A percentile compares a stretch with the other conserved stretches of the same genome.
These are phyloP conservation scores for Knipowitschia caucasica DNA, from an alignment of 2,797 vertebrate species.

Conservation along the genomic window DNA sequence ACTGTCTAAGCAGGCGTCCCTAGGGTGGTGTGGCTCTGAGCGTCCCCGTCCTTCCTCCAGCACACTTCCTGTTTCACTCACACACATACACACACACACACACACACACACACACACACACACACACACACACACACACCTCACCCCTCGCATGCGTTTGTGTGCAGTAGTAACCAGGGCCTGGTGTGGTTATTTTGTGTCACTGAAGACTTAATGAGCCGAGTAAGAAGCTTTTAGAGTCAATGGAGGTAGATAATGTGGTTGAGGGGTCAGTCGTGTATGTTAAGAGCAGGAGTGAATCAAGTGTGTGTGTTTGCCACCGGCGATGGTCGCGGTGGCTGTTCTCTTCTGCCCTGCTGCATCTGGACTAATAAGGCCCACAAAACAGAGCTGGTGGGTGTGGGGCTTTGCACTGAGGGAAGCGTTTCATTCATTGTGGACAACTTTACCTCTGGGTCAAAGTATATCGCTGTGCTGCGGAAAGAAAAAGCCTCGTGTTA, in stretches of 20 bases:
- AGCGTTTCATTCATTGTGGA: neutral
- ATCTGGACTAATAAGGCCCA: constrained; percentile 46
- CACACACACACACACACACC: constrained; percentile 14
- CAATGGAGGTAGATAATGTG: constrained; percentile 74
- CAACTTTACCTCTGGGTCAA: constrained; percentile 6
- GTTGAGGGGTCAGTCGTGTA: constrained; percentile 51
- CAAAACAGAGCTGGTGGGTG: constrained; percentile 22
- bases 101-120: constrained; percentile 16
- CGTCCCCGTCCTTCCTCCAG: constrained; percentile 3
- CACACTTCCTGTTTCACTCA: constrained; percentile 6
- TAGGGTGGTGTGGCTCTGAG: constrained; percentile 26
- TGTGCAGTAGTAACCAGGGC: constrained; percentile 37
- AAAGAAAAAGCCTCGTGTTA: neutral
- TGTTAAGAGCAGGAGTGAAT: constrained; percentile 29
- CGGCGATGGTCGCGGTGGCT: constrained; percentile 34
- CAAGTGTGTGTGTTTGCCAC: constrained; percentile 37
- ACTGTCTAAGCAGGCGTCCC: constrained; percentile 56
- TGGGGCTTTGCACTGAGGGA: constrained; percentile 17
- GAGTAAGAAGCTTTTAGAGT: constrained; percentile 77
- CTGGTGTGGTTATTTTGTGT: constrained; percentile 70
- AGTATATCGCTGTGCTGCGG: neutral
- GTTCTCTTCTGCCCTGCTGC: constrained; percentile 51
- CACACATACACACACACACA: constrained; percentile 15
- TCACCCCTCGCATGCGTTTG: constrained; percentile 12
- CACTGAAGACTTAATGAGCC: constrained; percentile 78